A percentile compares a stretch with the other conserved stretches of the same genome.
Evolutionary conservation across 2,888 invertebrate genomes (phyloP).

Genomic region (Chironomus tentans): DNA sequence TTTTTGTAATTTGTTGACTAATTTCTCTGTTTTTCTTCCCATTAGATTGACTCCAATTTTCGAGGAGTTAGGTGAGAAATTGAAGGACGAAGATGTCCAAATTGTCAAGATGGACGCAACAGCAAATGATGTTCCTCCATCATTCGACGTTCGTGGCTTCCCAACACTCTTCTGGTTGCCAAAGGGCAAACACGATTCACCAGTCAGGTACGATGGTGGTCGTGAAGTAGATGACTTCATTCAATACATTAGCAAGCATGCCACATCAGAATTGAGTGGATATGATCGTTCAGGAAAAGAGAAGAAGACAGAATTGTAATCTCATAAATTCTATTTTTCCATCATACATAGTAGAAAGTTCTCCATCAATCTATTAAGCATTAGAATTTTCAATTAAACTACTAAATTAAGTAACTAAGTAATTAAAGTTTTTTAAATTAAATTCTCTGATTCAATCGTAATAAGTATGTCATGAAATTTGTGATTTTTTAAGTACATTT

Average conservation of each 20-base stretch:
- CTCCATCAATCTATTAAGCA: background rate
- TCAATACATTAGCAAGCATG: slow-evolving; percentile 86
- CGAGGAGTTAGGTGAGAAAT: slow-evolving; percentile 86
- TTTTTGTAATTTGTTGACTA: no score
- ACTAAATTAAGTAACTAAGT: background rate
- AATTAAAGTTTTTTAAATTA: no score
- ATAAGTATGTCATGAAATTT: no score
- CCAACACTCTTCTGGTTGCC: slow-evolving; percentile 96
- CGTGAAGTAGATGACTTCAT: slow-evolving; percentile 89
- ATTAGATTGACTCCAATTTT: slow-evolving; percentile 69
- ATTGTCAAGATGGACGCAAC: slow-evolving; percentile 99
- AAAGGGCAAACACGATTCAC: slow-evolving; percentile 66
- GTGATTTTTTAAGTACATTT: no score
- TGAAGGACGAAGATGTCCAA: slow-evolving; percentile 75
- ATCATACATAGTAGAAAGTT: background rate
- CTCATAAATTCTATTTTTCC: slow-evolving; percentile 1
- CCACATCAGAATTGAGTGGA: slow-evolving; percentile 77
- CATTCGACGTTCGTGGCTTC: slow-evolving; percentile 90
- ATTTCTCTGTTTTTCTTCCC: no score
- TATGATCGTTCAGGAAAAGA: slow-evolving; percentile 77
- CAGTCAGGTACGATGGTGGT: slow-evolving; percentile 86
- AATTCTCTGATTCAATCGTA: no score
- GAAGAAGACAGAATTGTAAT: slow-evolving; percentile 52
- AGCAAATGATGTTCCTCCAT: slow-evolving; percentile 90
- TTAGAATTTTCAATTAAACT: background rate